Evolutionary conservation across 2,113 vertebrate species (phyloP), one percentile per base, ranked within the genome.

Genomic region (Cichladusa arquata): DNA sequence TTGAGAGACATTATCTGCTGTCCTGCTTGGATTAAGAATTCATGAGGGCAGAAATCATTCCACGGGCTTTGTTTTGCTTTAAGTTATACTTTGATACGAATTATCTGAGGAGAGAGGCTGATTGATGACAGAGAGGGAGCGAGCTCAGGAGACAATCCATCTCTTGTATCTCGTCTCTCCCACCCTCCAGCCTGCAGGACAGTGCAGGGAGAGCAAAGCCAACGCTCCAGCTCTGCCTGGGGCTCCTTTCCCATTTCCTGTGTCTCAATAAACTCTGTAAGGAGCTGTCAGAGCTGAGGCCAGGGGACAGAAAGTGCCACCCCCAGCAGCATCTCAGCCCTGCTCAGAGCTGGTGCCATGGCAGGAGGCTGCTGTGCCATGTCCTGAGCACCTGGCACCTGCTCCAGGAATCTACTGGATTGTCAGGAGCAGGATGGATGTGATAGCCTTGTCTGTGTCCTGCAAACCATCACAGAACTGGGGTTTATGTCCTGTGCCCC

Each of bases 11-110:
- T 92, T 85, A 44, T 93, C 92, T 73, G 50, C 65, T 73, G 58
- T 81, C 93, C 87, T 77, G 79, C 81, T 62, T n/a, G 92, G 87
- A 95, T 95, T 91, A 93, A 90, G 76, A 67, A 96, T 95, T 94
- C 95, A 92, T 79, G 81, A 77, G 64, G 81, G 79, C 88, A 96
- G 81, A 84, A 95, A 94, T 96, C 88, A 86, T 50, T 78, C 69
- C 61, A 40, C 2, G 17, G 64, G 78, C 92, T 97, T 92, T 93
- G 94, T 91, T 96, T 94, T 64, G 81, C 72, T 93, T 82, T 51
- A 58, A 90, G 70, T 92, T 96, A 67, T 67, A 77, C 47, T 57
- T 66, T 47, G 92, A 93, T 56, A 88, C 57, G 92, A 96, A 96
- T 92, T 31, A 90, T 84, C 73, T 76, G 72, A 28, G 78, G 45